Conservation (phyloP, 2,888 invertebrate genomes). For the Oligia fasciuncula region DNA sequence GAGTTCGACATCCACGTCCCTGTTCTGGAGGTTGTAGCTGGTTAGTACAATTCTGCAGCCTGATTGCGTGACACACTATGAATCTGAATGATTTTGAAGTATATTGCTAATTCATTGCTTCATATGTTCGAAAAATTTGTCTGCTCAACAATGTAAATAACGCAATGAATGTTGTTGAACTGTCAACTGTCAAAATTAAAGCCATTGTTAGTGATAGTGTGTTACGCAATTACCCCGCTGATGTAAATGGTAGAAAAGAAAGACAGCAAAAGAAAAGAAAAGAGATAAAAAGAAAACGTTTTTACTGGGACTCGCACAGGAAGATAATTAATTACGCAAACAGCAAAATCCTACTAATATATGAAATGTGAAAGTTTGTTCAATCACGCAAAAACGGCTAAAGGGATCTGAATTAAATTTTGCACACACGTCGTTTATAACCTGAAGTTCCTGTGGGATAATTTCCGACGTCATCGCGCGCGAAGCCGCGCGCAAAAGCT, state of each 20-base stretch:
- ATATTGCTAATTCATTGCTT: too few species aligned
- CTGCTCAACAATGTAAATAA: too few species aligned
- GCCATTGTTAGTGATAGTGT: too few species aligned
- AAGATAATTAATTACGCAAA: too few species aligned
- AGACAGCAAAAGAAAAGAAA: not conserved
- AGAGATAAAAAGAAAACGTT: not conserved
- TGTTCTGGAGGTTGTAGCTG: constrained; percentile 65
- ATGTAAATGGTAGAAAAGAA: not conserved
- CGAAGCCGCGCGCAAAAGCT: not conserved
- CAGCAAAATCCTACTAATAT: too few species aligned
- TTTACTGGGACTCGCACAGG: not conserved
- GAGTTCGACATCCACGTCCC: constrained; percentile 72
- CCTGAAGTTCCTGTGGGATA: not conserved
- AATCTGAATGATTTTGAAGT: too few species aligned
- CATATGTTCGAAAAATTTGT: too few species aligned
- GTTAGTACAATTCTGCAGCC: constrained; percentile 55
- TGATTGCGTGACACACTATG: not conserved
- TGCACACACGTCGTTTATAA: too few species aligned
- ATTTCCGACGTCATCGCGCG: not conserved
- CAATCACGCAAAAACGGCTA: not conserved
- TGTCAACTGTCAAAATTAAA: too few species aligned
- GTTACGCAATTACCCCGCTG: not conserved
- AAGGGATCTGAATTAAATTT: not conserved
- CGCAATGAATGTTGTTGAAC: too few species aligned
- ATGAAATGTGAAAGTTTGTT: not conserved